These are phyloP conservation scores for Iselma pallidipennis DNA, from an alignment of 2,888 invertebrate species.

Conservation along the genomic window DNA sequence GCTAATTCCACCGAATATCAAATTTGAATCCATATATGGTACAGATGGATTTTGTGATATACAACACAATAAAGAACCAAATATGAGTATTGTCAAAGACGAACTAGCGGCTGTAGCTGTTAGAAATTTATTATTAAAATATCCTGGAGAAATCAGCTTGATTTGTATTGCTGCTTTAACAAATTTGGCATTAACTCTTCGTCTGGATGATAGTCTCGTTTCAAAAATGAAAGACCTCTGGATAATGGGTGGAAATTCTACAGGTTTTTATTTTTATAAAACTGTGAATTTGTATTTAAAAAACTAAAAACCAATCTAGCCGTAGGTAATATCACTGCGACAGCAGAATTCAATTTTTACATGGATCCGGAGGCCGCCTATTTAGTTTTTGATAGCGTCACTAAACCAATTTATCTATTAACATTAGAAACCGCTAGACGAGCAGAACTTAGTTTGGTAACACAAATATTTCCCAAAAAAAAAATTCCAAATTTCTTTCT, in stretches of 20 bases:
- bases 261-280: constrained; percentile 56
- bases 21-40: constrained; percentile 62
- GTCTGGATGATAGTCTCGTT: constrained; percentile 68
- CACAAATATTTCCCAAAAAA: neutral
- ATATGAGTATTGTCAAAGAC: constrained; percentile 36
- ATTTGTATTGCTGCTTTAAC: constrained; percentile 76
- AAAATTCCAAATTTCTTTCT: neutral
- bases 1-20: constrained; percentile 53
- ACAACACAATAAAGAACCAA: constrained; percentile 52
- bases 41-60: constrained; percentile 73
- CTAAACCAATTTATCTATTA: constrained; percentile 63
- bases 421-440: constrained; percentile 68
- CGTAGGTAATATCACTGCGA: constrained; percentile 62
- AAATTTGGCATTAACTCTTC: constrained; percentile 75
- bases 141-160: constrained; percentile 63
- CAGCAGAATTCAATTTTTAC: constrained; percentile 79
- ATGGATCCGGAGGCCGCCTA: constrained; percentile 78
- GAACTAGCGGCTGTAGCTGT: constrained; percentile 63
- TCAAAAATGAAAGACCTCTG: constrained; percentile 68
- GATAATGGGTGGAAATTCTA: constrained; percentile 78
- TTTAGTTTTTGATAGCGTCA: constrained; percentile 66
- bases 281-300: constrained; percentile 27
- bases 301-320: constrained; percentile 47
- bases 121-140: constrained; percentile 61
- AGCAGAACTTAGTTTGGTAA: neutral